phyloP scores from a whole-genome alignment of 2,888 invertebrate genomes.

The Polyommatus icarus region DNA sequence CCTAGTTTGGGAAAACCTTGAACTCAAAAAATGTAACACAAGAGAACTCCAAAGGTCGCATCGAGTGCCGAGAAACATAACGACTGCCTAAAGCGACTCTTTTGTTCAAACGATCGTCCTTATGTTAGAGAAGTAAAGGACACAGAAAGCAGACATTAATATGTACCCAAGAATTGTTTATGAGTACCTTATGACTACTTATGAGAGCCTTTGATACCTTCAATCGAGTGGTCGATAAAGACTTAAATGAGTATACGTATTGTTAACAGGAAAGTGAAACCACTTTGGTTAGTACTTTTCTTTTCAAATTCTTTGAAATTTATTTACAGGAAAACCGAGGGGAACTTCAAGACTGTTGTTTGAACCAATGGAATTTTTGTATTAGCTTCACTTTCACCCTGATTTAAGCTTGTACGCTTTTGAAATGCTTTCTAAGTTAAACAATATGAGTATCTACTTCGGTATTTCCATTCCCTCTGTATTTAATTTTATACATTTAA shows the following conservation, averaged over 20 bases:
- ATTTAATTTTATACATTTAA: too few relatives aligned
- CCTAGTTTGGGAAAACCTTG: background rate
- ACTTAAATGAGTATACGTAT: background rate
- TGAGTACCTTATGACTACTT: background rate
- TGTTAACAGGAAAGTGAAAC: background rate
- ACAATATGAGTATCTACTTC: background rate
- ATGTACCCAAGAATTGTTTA: background rate
- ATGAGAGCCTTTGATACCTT: background rate
- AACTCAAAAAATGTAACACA: background rate
- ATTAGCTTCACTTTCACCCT: background rate
- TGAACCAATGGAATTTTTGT: slow-evolving; percentile 14
- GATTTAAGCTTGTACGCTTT: background rate
- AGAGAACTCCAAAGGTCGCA: background rate
- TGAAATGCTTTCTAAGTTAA: background rate
- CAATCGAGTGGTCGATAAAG: background rate
- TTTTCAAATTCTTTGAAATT: slow-evolving; percentile 1
- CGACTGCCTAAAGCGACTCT: background rate
- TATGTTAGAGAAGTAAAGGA: background rate
- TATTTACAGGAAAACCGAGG: background rate
- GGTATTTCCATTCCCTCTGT: background rate
- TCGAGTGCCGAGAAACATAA: background rate
- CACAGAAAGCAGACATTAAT: background rate
- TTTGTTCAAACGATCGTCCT: background rate
- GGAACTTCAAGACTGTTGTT: slow-evolving; percentile 1
- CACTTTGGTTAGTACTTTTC: slow-evolving; percentile 4